phyloP scores from a whole-genome alignment of 2,113 vertebrate genomes.

The Neomonachus schauinslandi region DNA sequence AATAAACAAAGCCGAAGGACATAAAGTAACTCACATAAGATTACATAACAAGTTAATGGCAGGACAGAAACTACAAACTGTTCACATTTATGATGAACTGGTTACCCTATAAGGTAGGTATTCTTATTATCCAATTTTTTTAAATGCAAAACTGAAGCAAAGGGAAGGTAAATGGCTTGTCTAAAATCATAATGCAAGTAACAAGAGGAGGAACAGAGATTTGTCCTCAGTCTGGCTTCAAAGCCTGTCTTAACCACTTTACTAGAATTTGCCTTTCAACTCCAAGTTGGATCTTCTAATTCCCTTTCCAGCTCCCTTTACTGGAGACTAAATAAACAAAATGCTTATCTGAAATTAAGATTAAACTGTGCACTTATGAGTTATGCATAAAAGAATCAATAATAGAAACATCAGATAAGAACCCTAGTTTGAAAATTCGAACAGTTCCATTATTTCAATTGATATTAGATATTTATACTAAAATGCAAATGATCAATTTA shows the following conservation, averaged over 20 bases:
- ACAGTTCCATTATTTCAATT: not conserved
- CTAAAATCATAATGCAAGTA: not conserved
- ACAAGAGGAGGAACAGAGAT: not conserved
- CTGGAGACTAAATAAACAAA: slow-evolving; percentile 9
- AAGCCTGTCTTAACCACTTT: not conserved
- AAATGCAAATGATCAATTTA: slow-evolving; percentile 49
- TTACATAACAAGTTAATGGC: not conserved
- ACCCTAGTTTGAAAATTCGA: slow-evolving; percentile 52
- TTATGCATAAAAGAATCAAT: slow-evolving; percentile 42
- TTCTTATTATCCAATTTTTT: slow-evolving; percentile 5
- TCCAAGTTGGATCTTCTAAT: slow-evolving; percentile 8
- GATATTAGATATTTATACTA: slow-evolving; percentile 33
- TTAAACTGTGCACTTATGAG: slow-evolving; percentile 35
- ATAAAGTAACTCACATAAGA: not conserved
- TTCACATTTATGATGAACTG: not conserved
- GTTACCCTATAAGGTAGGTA: not conserved
- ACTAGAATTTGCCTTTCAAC: not conserved
- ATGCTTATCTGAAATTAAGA: slow-evolving; percentile 46
- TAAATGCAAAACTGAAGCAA: slow-evolving; percentile 20
- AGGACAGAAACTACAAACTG: not conserved
- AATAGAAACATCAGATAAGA: slow-evolving; percentile 52
- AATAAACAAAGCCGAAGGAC: not conserved
- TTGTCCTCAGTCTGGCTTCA: not conserved
- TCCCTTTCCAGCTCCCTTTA: slow-evolving; percentile 28
- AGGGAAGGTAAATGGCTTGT: not conserved